A percentile compares a stretch with the other conserved stretches of the same genome.
phyloP scores from a whole-genome alignment of 2,797 vertebrate genomes.

The Hafferia zeledoni region DNA sequence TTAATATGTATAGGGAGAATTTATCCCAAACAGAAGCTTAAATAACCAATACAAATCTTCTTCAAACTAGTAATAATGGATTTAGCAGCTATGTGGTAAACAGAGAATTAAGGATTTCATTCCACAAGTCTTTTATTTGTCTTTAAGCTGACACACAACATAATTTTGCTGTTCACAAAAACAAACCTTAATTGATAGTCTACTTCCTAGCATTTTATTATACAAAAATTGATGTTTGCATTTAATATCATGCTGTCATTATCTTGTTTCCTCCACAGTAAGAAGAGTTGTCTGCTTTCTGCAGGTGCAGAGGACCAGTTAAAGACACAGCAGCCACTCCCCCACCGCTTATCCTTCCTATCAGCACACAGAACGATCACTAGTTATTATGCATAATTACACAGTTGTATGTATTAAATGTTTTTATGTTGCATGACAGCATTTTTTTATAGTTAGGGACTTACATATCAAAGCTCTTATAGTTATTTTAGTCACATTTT shows the following conservation, averaged over 20 bases:
- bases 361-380: constrained; percentile 51
- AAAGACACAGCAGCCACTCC: constrained; percentile 41
- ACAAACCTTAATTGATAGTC: constrained; percentile 71
- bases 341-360: neutral
- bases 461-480: constrained; percentile 69
- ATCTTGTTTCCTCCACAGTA: constrained; percentile 74
- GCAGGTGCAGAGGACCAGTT: constrained; percentile 75
- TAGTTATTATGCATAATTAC: constrained; percentile 78
- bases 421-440: constrained; percentile 69
- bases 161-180: constrained; percentile 64
- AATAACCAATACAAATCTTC: constrained; percentile 41
- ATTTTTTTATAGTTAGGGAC: constrained; percentile 74
- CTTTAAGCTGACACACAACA: constrained; percentile 36
- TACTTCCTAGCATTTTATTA: constrained; percentile 69
- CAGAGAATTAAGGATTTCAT: constrained; percentile 66
- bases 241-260: constrained; percentile 73
- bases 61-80: constrained; percentile 30
- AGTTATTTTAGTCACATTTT: constrained; percentile 65
- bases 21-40: neutral
- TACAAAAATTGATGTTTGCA: constrained; percentile 74
- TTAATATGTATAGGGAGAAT: neutral
- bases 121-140: constrained; percentile 45
- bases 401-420: constrained; percentile 70
- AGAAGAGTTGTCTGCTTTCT: constrained; percentile 72
- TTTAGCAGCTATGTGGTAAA: constrained; percentile 43